phyloP scores from a whole-genome alignment of 2,113 vertebrate species.

The Pelobates fuscus region DNA sequence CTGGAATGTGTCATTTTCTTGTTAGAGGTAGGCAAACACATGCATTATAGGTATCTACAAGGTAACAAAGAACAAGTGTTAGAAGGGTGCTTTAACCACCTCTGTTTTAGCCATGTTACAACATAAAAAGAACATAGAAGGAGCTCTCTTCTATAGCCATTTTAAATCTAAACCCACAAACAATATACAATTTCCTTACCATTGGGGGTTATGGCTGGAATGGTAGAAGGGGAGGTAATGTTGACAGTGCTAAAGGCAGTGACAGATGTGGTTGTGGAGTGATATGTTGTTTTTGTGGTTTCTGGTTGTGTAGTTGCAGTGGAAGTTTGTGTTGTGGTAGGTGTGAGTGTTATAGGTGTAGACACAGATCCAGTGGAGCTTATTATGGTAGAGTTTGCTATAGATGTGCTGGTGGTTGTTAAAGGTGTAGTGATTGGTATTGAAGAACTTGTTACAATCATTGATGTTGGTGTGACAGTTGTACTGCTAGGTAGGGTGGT shows the following conservation, averaged over 20 bases:
- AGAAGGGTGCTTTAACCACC: too few relatives aligned
- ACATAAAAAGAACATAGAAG: too few relatives aligned
- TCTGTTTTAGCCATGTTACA: too few relatives aligned
- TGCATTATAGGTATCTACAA: too few relatives aligned
- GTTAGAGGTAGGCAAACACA: too few relatives aligned
- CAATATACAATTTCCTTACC: constrained; percentile 1
- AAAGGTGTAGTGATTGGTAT: neutral
- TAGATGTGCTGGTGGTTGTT: neutral
- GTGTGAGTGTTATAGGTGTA: neutral
- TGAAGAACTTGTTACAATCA: too few relatives aligned
- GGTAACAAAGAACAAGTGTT: too few relatives aligned
- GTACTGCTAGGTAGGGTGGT: rapidly evolving
- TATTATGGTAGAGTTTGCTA: too few relatives aligned
- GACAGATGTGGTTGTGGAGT: neutral
- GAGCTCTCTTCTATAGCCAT: too few relatives aligned
- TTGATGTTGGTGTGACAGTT: neutral
- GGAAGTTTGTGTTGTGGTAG: rapidly evolving
- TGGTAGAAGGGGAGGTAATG: neutral
- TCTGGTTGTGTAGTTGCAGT: rapidly evolving
- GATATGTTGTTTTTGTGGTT: neutral
- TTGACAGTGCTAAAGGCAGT: neutral
- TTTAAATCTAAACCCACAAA: too few relatives aligned
- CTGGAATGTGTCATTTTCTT: too few relatives aligned
- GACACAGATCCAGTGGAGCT: too few relatives aligned
- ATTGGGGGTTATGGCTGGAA: neutral